Conservation (phyloP, 2,113 vertebrate genomes). For the Perca schrenkii region DNA sequence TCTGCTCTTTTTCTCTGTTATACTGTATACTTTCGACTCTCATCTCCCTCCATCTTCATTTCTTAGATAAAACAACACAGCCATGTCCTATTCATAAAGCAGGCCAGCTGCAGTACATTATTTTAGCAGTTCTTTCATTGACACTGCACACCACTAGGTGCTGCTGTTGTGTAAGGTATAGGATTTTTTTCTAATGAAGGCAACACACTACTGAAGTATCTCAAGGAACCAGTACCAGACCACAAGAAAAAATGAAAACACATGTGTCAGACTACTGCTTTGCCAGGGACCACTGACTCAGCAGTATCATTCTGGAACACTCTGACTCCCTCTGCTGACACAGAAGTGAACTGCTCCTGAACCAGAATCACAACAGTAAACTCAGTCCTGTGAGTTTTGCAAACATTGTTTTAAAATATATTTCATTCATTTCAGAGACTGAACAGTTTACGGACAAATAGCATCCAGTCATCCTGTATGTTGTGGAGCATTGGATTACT, state of each 20-base stretch:
- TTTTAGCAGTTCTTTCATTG: not conserved
- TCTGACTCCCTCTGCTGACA: constrained; percentile 60
- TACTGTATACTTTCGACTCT: not conserved
- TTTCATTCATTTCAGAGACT: too few species aligned
- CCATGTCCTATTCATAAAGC: not conserved
- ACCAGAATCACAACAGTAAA: not conserved
- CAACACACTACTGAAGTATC: too few species aligned
- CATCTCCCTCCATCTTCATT: not conserved
- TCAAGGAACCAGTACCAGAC: not conserved
- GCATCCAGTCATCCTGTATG: not conserved
- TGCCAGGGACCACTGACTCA: constrained; percentile 22
- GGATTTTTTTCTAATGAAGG: not conserved
- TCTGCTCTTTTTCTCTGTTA: not conserved
- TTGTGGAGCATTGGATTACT: not conserved
- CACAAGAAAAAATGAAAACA: not conserved
- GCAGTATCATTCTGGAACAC: not conserved
- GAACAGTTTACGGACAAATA: not conserved
- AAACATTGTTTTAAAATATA: not conserved
- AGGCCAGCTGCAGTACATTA: not conserved
- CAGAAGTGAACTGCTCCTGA: not conserved
- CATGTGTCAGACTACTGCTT: not conserved
- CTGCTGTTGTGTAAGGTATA: not conserved
- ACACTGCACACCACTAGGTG: constrained; percentile 18
- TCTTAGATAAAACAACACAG: not conserved
- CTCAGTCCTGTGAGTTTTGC: not conserved